These are phyloP conservation scores for Diorhabda sublineata DNA, from an alignment of 1,140 invertebrate genomes.

Conservation along the genomic window DNA sequence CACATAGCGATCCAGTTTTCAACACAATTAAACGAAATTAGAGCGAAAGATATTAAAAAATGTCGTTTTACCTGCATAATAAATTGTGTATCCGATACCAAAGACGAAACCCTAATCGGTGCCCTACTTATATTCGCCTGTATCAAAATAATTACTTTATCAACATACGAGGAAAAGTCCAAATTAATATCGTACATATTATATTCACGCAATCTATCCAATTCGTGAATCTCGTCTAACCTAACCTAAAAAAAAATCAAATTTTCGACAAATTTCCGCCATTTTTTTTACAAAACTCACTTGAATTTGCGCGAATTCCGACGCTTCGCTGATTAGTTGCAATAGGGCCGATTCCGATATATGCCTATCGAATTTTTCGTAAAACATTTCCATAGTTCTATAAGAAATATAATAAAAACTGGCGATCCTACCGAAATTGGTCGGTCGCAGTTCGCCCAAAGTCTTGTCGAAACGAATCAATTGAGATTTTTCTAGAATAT, in stretches of 20 bases:
- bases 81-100: conserved; percentile 91
- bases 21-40: not conserved
- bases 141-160: conserved; percentile 94
- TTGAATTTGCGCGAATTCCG: conserved; percentile 96
- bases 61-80: conserved; percentile 71
- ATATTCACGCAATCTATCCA: conserved; percentile 75
- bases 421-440: conserved; percentile 90
- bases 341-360: conserved; percentile 89
- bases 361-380: conserved; percentile 68
- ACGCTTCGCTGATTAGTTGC: conserved; percentile 81
- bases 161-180: conserved; percentile 30
- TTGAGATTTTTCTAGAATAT: conserved; percentile 81
- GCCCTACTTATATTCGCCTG: conserved; percentile 86
- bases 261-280: not conserved
- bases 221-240: conserved; percentile 74
- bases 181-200: conserved; percentile 33
- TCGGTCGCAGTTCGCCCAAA: conserved; percentile 70
- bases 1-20: no score
- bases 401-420: conserved; percentile 98
- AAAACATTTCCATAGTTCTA: conserved; percentile 90
- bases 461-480: conserved; percentile 90
- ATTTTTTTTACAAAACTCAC: conserved; percentile 48
- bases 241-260: conserved; percentile 60
- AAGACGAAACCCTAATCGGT: conserved; percentile 78
- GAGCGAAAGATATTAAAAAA: not conserved